phyloP scores from a whole-genome alignment of 2,113 vertebrate genomes.

The Oreotrochilus melanogaster region DNA sequence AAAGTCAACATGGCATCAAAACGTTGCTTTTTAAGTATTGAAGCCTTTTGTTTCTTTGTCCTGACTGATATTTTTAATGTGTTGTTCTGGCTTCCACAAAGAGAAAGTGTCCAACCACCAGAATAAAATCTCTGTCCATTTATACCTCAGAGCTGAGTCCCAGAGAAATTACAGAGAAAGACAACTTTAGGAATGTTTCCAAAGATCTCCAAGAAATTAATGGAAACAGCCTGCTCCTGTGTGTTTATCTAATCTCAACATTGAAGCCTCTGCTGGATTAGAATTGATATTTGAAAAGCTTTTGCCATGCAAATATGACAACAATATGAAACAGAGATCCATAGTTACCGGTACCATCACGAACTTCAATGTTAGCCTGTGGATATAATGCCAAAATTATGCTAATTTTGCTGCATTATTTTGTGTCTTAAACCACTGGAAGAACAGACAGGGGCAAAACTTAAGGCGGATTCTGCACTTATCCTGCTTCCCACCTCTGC shows the following conservation, averaged over 20 bases:
- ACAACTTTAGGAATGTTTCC: background rate
- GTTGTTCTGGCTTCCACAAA: background rate
- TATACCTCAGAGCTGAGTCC: background rate
- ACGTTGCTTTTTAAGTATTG: background rate
- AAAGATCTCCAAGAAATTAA: background rate
- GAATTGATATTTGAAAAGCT: background rate
- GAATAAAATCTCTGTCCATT: background rate
- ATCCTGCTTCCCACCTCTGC: background rate
- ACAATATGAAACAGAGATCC: background rate
- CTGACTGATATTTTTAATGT: background rate
- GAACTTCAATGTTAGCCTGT: background rate
- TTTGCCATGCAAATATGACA: background rate
- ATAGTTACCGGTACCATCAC: background rate
- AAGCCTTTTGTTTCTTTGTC: background rate
- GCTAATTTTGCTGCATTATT: background rate
- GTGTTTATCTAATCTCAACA: background rate
- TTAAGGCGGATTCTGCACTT: background rate
- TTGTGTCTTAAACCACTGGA: background rate
- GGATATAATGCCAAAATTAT: background rate
- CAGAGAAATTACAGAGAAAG: background rate
- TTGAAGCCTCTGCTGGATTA: background rate
- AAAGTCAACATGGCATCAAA: background rate
- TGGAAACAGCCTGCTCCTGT: background rate
- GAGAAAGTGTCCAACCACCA: background rate
- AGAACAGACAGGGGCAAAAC: background rate